Evolutionary conservation across 2,797 vertebrate genomes (phyloP).

Genomic region (Myotis daubentonii): DNA sequence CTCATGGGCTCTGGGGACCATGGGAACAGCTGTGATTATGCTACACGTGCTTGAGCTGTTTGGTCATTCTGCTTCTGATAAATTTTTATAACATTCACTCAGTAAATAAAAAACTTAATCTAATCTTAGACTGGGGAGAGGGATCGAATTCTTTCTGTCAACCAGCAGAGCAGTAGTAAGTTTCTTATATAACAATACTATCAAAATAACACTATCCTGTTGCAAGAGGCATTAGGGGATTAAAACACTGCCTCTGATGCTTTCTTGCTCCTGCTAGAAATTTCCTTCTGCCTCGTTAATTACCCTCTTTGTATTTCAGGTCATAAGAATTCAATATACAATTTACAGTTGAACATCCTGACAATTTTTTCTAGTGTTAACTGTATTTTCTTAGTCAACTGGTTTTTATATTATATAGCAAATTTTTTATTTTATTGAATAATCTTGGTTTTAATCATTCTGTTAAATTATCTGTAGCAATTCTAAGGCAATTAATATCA

Average conservation of each 20-base stretch:
- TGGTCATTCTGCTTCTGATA: slow-evolving; percentile 4
- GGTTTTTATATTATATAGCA: background rate
- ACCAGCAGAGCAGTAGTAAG: background rate
- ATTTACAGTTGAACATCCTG: slow-evolving; percentile 36
- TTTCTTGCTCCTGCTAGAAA: slow-evolving; percentile 12
- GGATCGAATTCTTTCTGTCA: background rate
- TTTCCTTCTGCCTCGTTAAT: background rate
- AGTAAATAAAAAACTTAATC: slow-evolving; percentile 44
- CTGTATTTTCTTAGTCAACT: background rate
- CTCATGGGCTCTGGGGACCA: background rate
- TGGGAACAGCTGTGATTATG: background rate
- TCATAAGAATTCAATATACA: slow-evolving; percentile 50
- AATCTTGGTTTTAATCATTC: slow-evolving; percentile 38
- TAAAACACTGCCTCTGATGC: background rate
- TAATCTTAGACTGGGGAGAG: background rate
- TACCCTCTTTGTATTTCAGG: background rate
- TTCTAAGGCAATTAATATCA: slow-evolving; percentile 13
- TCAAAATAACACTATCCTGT: background rate
- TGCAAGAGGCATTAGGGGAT: background rate
- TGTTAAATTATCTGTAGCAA: slow-evolving; percentile 24
- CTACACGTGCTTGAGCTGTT: background rate
- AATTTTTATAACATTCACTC: background rate
- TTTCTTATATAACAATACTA: background rate
- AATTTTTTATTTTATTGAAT: slow-evolving; percentile 44
- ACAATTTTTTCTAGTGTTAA: slow-evolving; percentile 21